phyloP scores from a whole-genome alignment of 2,797 vertebrate genomes.

The Pagetopsis macropterus region DNA sequence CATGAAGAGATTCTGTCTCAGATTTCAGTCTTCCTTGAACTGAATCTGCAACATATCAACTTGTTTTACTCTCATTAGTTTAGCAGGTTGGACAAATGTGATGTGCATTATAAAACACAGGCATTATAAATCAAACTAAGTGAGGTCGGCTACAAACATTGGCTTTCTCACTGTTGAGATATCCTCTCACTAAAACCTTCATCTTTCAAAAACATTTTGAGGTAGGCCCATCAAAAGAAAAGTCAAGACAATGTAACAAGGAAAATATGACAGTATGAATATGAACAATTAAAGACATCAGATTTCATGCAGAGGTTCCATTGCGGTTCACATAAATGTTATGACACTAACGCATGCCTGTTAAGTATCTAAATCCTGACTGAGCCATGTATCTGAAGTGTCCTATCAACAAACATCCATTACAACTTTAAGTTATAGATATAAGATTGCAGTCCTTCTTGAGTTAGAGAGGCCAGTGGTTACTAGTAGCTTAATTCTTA shows the following conservation, averaged over 20 bases:
- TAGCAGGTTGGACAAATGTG: neutral
- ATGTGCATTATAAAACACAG: neutral
- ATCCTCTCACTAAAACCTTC: neutral
- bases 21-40: neutral
- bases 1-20: conserved; percentile 6
- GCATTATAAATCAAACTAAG: neutral
- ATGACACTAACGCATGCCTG: neutral
- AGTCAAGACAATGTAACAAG: neutral
- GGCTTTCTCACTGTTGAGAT: conserved; percentile 3
- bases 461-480: neutral
- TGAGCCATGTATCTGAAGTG: neutral
- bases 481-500: too few species aligned
- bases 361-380: neutral
- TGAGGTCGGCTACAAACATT: neutral
- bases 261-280: too few species aligned
- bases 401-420: too few species aligned
- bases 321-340: neutral
- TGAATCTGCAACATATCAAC: neutral
- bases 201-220: neutral
- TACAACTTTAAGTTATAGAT: neutral
- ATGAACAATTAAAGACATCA: too few species aligned
- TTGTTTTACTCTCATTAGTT: neutral
- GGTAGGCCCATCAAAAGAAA: neutral
- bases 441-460: neutral
- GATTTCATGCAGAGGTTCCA: neutral